These are phyloP conservation scores for Plestiodon gilberti DNA, from an alignment of 2,113 vertebrate genomes.

Conservation along the genomic window DNA sequence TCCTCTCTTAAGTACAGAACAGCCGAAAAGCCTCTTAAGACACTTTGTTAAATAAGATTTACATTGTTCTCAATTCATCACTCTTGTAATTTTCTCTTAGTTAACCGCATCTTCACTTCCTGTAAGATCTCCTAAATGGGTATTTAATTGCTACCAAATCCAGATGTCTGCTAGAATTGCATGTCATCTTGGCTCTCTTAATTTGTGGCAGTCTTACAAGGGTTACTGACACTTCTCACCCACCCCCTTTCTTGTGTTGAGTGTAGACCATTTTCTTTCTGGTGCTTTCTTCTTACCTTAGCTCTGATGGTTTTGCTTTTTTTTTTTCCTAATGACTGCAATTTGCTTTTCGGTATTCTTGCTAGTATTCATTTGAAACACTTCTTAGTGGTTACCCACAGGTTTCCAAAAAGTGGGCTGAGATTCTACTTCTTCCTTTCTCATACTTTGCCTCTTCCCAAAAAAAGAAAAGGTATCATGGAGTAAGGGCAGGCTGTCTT, in stretches of 20 bases:
- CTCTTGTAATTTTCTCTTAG: slow-evolving; percentile 43
- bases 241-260: rapidly evolving
- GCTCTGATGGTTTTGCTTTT: not conserved
- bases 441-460: too few species aligned
- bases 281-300: not conserved
- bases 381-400: not conserved
- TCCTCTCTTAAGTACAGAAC: slow-evolving; percentile 56
- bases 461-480: not conserved
- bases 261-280: rapidly evolving
- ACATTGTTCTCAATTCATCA: slow-evolving; percentile 55
- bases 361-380: not conserved
- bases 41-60: slow-evolving; percentile 68
- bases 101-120: not conserved
- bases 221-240: slow-evolving; percentile 16
- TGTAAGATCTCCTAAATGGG: slow-evolving; percentile 39
- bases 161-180: slow-evolving; percentile 11
- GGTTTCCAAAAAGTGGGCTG: not conserved
- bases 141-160: slow-evolving; percentile 14
- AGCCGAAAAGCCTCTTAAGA: slow-evolving; percentile 65
- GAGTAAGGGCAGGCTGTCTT: not conserved
- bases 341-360: rapidly evolving
- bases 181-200: slow-evolving; percentile 30
- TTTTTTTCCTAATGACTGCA: not conserved
- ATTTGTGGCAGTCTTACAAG: not conserved
- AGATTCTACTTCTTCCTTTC: not conserved